Conservation (phyloP, 1,140 invertebrate species). For the Zaprionus vittiger region DNA sequence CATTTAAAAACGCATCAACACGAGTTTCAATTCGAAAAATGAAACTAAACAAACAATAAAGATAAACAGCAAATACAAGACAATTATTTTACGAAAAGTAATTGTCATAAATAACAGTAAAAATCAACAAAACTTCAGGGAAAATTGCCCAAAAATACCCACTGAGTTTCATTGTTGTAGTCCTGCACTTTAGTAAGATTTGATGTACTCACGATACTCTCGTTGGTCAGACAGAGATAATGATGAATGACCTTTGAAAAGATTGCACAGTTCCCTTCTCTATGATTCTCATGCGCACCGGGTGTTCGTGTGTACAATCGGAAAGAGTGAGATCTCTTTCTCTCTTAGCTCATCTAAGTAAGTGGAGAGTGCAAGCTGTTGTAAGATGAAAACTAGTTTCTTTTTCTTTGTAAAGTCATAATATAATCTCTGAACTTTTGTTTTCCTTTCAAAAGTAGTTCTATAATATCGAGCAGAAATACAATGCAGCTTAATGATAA, state of each 20-base stretch:
- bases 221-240: conserved; percentile 22
- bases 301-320: not conserved
- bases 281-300: conserved; percentile 12
- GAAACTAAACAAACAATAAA: conserved; percentile 22
- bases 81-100: conserved; percentile 60
- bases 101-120: conserved; percentile 58
- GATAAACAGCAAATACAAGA: conserved; percentile 20
- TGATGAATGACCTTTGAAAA: conserved; percentile 21
- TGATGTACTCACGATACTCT: conserved; percentile 13
- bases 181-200: conserved; percentile 11
- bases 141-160: conserved; percentile 30
- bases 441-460: not conserved
- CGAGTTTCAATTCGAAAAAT: conserved; percentile 34
- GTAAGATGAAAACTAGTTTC: not conserved
- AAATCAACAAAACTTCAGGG: conserved; percentile 32
- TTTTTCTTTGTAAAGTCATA: not conserved
- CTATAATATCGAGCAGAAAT: not conserved
- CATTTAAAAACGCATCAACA: conserved; percentile 73
- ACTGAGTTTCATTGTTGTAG: conserved; percentile 23
- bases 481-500: not conserved
- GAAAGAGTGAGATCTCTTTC: not conserved
- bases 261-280: not conserved
- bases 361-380: not conserved
- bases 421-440: not conserved
- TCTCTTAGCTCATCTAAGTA: not conserved